phyloP scores from a whole-genome alignment of 2,888 invertebrate genomes.

The Sphaerophoria rueppellii region DNA sequence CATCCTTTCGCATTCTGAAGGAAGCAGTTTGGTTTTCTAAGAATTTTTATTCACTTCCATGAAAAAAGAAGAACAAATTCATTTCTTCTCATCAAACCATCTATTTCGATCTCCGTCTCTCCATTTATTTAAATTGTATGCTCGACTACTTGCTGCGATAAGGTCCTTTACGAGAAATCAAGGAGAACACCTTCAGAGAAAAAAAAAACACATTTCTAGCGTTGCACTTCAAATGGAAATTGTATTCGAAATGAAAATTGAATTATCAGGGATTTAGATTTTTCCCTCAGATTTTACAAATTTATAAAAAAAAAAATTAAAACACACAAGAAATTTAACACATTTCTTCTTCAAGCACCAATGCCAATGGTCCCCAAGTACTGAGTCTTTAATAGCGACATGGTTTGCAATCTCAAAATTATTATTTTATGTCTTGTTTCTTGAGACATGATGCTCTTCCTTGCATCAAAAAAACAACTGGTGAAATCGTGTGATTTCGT shows the following conservation, averaged over 20 bases:
- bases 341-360: constrained; percentile 12
- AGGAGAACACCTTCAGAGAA: constrained; percentile 1
- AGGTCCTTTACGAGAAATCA: constrained; percentile 10
- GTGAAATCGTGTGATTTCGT: constrained; percentile 53
- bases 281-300: constrained; percentile 32
- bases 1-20: not conserved
- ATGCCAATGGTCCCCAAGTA: not conserved
- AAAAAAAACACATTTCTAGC: too few species aligned
- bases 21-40: not conserved
- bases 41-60: not conserved
- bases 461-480: not conserved
- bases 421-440: constrained; percentile 10
- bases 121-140: constrained; percentile 1
- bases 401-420: constrained; percentile 19
- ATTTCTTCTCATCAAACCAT: too few species aligned
- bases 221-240: constrained; percentile 36
- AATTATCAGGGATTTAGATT: constrained; percentile 64
- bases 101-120: too few species aligned
- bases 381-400: constrained; percentile 39
- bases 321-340: constrained; percentile 16
- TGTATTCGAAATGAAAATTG: constrained; percentile 66
- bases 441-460: constrained; percentile 2
- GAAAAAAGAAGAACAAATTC: constrained; percentile 17
- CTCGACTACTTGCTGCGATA: not conserved
- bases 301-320: constrained; percentile 6